Evolutionary conservation across 2,888 invertebrate species (phyloP), one percentile per base, ranked within the genome.

Genomic region (Hyposoter dolosus): DNA sequence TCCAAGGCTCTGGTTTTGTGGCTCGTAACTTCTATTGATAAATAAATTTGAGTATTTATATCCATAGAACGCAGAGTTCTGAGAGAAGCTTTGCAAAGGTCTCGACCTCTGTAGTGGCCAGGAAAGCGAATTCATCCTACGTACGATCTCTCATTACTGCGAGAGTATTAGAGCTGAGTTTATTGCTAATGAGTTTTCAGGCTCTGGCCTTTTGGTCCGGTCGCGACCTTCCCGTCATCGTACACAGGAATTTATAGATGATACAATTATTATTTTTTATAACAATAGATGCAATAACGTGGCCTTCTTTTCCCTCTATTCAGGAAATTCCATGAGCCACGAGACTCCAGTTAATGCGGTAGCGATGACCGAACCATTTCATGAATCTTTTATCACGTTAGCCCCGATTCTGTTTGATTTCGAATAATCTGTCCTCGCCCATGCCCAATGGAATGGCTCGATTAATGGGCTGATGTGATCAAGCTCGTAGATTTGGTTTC

Each of bases 151-250:
- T 69, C 76, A 60, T 76, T 75, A 66, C 47, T 40, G 12, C 65
- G 80, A 68, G 76, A 56, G 66, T 56, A 74, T 77, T 81, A 72
- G 77, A 66, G 66, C 72, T 28, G 60, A 81, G 77, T 84, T 84
- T 84, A 84, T 84, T 84, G 84, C 84, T 81, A 84, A 84, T 84
- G 81, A 43, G 72, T 77, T 72, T 45, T 50, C 77, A 65, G 40
- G 40, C 40, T 40, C 40, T 65, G 77, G 77, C 81, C 81, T 81
- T 72, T 69, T 50, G 80, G 35, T 65, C 80, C 10, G 43, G 60
- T 74, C 76, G 45, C 50, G 65, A 81, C 77, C 84, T 81, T 56
- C 40, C 65, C 74, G 71, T 68, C 60, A 65, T 74, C 81, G 80
- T 69, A 32, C 60, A 60, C 6, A 50, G 40, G 40, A 71, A 69